phyloP scores from a whole-genome alignment of 1,140 invertebrate species.

The Zaprionus vittiger region DNA sequence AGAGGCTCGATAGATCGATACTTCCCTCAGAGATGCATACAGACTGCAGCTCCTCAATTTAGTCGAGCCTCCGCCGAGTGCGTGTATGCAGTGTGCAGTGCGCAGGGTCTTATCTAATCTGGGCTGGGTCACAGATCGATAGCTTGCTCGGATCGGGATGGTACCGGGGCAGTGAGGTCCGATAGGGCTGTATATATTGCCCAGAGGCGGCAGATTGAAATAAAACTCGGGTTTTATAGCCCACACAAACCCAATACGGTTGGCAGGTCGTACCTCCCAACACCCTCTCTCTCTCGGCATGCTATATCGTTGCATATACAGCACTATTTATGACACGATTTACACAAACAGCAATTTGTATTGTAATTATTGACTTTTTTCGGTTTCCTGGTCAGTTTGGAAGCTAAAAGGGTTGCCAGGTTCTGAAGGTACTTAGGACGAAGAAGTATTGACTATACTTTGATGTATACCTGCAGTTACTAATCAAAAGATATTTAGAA shows the following conservation, averaged over 20 bases:
- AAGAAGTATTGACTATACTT: too few relatives aligned
- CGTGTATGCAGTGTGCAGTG: constrained; percentile 4
- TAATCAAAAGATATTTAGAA: too few relatives aligned
- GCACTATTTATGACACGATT: constrained; percentile 66
- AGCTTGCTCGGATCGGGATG: constrained; percentile 14
- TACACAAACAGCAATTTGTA: constrained; percentile 65
- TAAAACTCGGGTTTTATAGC: constrained; percentile 77
- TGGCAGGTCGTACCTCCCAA: background rate
- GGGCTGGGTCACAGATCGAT: constrained; percentile 75
- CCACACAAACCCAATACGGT: constrained; percentile 45
- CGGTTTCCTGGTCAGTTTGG: constrained; percentile 18
- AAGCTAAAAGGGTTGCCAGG: constrained; percentile 12
- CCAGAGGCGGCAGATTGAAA: constrained; percentile 79
- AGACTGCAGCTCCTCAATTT: background rate
- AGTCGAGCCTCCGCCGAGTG: constrained; percentile 43
- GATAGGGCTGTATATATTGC: constrained; percentile 72
- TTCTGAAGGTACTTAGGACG: background rate
- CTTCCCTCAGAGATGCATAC: constrained; percentile 54
- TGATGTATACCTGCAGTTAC: too few relatives aligned
- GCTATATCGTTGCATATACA: constrained; percentile 10
- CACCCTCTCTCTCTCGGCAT: background rate
- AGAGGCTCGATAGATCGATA: constrained; percentile 55
- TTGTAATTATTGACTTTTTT: constrained; percentile 66
- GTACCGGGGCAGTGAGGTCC: background rate
- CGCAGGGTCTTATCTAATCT: constrained; percentile 66